Evolutionary conservation across 2,113 vertebrate species (phyloP).

Genomic region (Charina bottae): DNA sequence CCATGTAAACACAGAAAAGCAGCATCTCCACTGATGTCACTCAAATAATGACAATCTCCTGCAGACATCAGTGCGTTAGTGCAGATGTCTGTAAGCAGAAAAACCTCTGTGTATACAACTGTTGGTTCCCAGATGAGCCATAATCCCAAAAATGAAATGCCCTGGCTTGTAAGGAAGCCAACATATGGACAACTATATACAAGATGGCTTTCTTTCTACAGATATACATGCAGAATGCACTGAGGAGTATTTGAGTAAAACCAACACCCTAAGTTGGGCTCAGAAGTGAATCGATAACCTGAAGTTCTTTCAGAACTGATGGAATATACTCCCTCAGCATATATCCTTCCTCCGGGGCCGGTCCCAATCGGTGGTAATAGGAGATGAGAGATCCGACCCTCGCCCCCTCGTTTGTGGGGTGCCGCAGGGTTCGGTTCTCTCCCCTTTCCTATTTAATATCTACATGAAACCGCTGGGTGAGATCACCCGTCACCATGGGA

Average conservation of each 20-base stretch:
- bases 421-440: too few relatives aligned
- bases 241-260: not conserved
- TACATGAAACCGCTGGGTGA: too few relatives aligned
- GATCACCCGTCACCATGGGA: too few relatives aligned
- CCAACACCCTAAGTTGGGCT: not conserved
- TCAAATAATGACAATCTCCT: not conserved
- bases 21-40: not conserved
- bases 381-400: too few relatives aligned
- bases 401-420: too few relatives aligned
- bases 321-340: not conserved
- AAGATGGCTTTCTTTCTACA: not conserved
- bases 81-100: not conserved
- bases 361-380: too few relatives aligned
- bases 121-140: not conserved
- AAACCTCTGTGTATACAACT: not conserved
- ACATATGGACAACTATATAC: not conserved
- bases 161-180: not conserved
- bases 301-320: not conserved
- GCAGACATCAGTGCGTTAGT: not conserved
- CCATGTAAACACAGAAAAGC: not conserved
- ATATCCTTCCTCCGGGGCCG: too few relatives aligned
- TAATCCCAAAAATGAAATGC: not conserved
- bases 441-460: too few relatives aligned
- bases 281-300: not conserved
- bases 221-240: not conserved